These are phyloP conservation scores for Ptiloglossa arizonensis DNA, from an alignment of 1,140 invertebrate genomes.

Conservation along the genomic window DNA sequence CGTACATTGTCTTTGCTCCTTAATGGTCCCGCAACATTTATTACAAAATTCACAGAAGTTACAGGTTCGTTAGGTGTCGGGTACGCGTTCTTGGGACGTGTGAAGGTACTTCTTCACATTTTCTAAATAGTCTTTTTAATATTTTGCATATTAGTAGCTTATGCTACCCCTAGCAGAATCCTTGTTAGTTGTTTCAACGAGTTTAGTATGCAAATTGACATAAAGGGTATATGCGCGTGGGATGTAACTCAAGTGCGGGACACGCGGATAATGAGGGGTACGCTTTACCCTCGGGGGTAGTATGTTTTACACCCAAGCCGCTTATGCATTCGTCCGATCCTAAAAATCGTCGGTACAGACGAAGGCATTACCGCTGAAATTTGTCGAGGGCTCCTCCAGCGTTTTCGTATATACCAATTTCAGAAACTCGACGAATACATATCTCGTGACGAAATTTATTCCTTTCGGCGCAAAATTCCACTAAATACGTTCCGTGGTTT, in stretches of 20 bases:
- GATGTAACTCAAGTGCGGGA: conserved; percentile 47
- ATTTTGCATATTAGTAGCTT: conserved; percentile 48
- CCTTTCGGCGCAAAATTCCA: neutral
- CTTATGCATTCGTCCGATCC: conserved; percentile 29
- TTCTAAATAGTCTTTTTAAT: conserved; percentile 28
- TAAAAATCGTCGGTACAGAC: conserved; percentile 29
- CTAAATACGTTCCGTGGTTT: neutral
- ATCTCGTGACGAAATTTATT: neutral
- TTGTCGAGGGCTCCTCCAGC: neutral
- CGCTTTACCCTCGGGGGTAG: conserved; percentile 45
- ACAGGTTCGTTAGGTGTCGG: neutral
- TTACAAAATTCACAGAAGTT: neutral
- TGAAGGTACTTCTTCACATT: neutral
- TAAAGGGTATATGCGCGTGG: conserved; percentile 48
- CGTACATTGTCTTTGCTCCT: too few relatives aligned
- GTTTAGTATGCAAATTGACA: conserved; percentile 59
- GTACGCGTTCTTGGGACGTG: neutral
- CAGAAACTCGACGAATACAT: neutral
- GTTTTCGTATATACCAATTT: neutral
- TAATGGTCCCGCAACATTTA: too few relatives aligned
- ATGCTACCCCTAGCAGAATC: conserved; percentile 33
- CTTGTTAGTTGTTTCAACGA: conserved; percentile 57
- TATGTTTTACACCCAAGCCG: conserved; percentile 43
- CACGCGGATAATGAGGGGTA: conserved; percentile 52
- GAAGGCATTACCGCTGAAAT: neutral